A percentile compares a stretch with the other conserved stretches of the same genome.
Conservation (phyloP, 1,140 invertebrate genomes). For the Pinna nobilis region DNA sequence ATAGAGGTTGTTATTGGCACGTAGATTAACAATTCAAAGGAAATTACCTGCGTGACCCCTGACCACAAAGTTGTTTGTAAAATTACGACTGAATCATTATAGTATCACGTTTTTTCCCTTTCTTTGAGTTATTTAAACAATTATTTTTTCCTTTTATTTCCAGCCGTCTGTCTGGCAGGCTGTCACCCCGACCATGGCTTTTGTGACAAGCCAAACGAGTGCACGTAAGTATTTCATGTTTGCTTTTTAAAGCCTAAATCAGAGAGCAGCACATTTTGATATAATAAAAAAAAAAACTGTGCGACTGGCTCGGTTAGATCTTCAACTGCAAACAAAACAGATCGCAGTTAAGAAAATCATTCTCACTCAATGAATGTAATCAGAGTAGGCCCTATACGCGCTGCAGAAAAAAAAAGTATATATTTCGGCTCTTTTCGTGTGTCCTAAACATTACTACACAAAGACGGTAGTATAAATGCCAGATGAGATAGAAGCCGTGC, state of each 20-base stretch:
- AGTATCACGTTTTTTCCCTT: not conserved
- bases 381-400: not conserved
- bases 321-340: not conserved
- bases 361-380: not conserved
- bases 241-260: not conserved
- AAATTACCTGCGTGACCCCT: no score
- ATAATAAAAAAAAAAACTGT: conserved; percentile 1
- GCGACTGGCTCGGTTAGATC: not conserved
- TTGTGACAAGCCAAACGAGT: conserved; percentile 94
- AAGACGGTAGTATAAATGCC: no score
- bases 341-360: not conserved
- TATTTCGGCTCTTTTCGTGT: no score
- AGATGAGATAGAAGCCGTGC: no score
- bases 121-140: not conserved
- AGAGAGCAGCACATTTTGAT: not conserved
- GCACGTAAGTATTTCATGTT: conserved; percentile 87
- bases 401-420: not conserved
- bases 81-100: not conserved
- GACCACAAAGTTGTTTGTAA: not conserved
- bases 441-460: no score
- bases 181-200: conserved; percentile 92
- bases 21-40: no score
- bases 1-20: no score
- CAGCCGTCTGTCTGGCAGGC: conserved; percentile 91
- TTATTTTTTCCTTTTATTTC: conserved; percentile 49